Evolutionary conservation across 2,797 vertebrate genomes (phyloP).

Genomic region (Oreonectes daqikongensis): DNA sequence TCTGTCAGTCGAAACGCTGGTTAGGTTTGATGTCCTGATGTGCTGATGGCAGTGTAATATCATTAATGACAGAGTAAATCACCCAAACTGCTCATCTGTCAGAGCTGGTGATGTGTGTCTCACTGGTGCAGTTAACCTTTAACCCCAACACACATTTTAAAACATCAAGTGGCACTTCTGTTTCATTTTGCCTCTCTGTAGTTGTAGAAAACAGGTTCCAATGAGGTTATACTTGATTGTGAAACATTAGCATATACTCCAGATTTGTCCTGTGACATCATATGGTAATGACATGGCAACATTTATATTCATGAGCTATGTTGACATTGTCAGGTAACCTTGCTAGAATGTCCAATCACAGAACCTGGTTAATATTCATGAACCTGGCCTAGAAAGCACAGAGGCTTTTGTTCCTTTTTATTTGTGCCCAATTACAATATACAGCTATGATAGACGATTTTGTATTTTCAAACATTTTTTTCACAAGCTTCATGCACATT

Average conservation of each 20-base stretch:
- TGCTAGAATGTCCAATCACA: neutral
- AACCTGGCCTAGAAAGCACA: neutral
- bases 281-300: neutral
- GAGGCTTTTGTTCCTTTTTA: conserved; percentile 14
- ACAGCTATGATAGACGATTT: conserved; percentile 43
- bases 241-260: neutral
- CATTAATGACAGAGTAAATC: conserved; percentile 14
- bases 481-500: neutral
- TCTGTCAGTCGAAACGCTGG: conserved; percentile 5
- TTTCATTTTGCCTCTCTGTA: neutral
- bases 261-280: neutral
- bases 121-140: neutral
- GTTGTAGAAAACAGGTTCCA: neutral
- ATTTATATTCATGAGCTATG: too few relatives aligned
- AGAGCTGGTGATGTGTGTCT: neutral
- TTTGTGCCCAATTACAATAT: conserved; percentile 25
- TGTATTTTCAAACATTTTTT: neutral
- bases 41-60: conserved; percentile 19
- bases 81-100: neutral
- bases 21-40: neutral
- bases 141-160: neutral
- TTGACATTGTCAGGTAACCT: neutral
- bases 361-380: neutral
- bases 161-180: neutral
- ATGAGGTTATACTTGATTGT: neutral